Evolutionary conservation across 2,113 vertebrate species (phyloP), one percentile per base, ranked within the genome.

Genomic region (Sylvia atricapilla): DNA sequence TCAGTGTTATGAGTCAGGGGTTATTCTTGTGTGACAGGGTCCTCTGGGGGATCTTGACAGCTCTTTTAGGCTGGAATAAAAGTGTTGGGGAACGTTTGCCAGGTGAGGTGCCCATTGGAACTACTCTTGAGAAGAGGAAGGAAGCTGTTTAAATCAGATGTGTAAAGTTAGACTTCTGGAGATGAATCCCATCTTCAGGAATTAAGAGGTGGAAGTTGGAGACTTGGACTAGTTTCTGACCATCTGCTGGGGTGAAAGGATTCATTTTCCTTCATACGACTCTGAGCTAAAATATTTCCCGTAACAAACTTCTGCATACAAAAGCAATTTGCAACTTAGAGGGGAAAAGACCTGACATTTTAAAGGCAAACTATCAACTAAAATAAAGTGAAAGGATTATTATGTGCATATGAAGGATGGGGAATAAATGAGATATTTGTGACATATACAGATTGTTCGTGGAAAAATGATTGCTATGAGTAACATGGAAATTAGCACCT

Each of bases 371-470:
- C 93, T 81, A 96, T 96, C 92, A 94, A 66, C 73, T 93, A 62
- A 95, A 93, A 93, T 84, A 92, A 85, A 96, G 64, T 90, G 90
- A 93, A 90, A 93, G 83, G 79, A 84, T 95, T 96, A 95, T 95
- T 95, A 96, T 56, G 79, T 94, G 95, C 93, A 88, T 95, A 73
- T 64, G 88, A 96, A 94, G 83, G 93, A 84, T 89, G 87, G 35
- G 76, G 79, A 72, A 90, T 94, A 95, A 95, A 76, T 95, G 96
- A 92, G 95, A 78, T 97, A 96, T 95, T 96, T 96, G 95, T 96
- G 94, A 96, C 94, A 95, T 89, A 93, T 49, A 97, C 94, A 94
- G 64, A 96, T 77, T 52, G 90, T 56, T 97, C 95, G 15, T 62
- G 86, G 88, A 86, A 68, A 97, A 94, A 93, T 93, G 83, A 97